These are phyloP conservation scores for Sarcophaga subvicina DNA, from an alignment of 2,888 invertebrate species.

Conservation along the genomic window DNA sequence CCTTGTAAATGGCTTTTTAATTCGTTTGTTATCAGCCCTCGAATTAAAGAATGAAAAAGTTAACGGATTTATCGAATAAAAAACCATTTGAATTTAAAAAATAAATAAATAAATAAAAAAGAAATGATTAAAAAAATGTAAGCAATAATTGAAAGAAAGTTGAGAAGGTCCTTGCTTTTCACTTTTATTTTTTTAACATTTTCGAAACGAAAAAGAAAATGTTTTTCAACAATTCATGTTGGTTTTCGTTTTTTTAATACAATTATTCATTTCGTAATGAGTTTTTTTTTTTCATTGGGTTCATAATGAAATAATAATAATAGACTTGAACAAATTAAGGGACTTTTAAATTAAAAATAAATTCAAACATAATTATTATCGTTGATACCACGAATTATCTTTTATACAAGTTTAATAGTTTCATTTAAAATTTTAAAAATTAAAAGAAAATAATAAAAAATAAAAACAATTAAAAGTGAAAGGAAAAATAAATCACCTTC, in stretches of 20 bases:
- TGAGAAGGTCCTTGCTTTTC: conserved; percentile 82
- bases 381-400: conserved; percentile 45
- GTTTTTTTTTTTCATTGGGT: conserved; percentile 7
- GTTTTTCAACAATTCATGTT: conserved; percentile 57
- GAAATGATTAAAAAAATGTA: conserved; percentile 42
- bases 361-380: conserved; percentile 48
- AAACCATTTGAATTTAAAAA: not conserved
- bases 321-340: conserved; percentile 3
- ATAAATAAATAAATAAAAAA: conserved; percentile 28
- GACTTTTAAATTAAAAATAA: conserved; percentile 41
- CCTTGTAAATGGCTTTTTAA: too few species aligned
- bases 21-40: conserved; percentile 25
- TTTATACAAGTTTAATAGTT: conserved; percentile 60
- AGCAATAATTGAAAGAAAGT: conserved; percentile 71
- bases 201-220: conserved; percentile 61
- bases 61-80: not conserved
- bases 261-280: conserved; percentile 14
- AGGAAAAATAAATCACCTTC: conserved; percentile 65
- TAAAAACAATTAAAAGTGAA: conserved; percentile 16
- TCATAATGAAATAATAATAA: conserved; percentile 19
- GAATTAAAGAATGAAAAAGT: not conserved
- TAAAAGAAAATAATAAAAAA: not conserved
- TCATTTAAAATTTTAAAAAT: not conserved
- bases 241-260: conserved; percentile 27
- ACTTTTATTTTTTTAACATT: conserved; percentile 55